Conservation (phyloP, 2,113 vertebrate species). For the Holacanthus passer region DNA sequence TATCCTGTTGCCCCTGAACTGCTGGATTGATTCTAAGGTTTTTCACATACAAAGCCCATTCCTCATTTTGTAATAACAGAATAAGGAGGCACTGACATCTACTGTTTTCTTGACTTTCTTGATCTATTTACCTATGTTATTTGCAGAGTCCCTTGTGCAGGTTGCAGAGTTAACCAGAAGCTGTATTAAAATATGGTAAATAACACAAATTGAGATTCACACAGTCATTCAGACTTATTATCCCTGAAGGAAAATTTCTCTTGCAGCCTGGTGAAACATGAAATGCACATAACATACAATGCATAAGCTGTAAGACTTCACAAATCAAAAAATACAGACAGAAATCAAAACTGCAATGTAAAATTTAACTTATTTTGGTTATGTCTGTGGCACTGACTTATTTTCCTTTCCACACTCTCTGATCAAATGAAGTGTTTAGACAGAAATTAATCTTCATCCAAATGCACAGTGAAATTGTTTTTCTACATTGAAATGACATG, state of each 20-base stretch:
- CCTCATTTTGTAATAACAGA: slow-evolving; percentile 44
- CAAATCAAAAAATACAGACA: slow-evolving; percentile 14
- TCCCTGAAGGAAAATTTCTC: background rate
- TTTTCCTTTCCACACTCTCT: slow-evolving; percentile 14
- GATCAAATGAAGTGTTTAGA: slow-evolving; percentile 60
- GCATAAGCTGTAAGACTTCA: background rate
- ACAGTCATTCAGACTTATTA: background rate
- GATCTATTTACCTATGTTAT: slow-evolving; percentile 5
- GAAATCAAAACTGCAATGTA: slow-evolving; percentile 29
- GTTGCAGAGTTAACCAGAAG: slow-evolving; percentile 4
- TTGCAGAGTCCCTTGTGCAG: slow-evolving; percentile 22
- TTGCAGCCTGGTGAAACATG: slow-evolving; percentile 12
- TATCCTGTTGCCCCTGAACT: slow-evolving; percentile 47
- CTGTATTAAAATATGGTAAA: slow-evolving; percentile 13
- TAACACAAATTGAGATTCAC: background rate
- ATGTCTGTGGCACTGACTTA: slow-evolving; percentile 70
- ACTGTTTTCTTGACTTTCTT: slow-evolving; percentile 36
- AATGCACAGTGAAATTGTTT: slow-evolving; percentile 19
- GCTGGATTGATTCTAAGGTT: slow-evolving; percentile 50
- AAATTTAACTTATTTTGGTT: slow-evolving; percentile 50
- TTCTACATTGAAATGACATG: slow-evolving; percentile 28
- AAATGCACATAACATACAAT: slow-evolving; percentile 1
- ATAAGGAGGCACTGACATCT: slow-evolving; percentile 24
- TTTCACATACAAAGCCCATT: slow-evolving; percentile 44
- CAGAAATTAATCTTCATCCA: slow-evolving; percentile 7